Conservation (phyloP, 2,797 vertebrate genomes). For the Dicrostonyx torquatus region DNA sequence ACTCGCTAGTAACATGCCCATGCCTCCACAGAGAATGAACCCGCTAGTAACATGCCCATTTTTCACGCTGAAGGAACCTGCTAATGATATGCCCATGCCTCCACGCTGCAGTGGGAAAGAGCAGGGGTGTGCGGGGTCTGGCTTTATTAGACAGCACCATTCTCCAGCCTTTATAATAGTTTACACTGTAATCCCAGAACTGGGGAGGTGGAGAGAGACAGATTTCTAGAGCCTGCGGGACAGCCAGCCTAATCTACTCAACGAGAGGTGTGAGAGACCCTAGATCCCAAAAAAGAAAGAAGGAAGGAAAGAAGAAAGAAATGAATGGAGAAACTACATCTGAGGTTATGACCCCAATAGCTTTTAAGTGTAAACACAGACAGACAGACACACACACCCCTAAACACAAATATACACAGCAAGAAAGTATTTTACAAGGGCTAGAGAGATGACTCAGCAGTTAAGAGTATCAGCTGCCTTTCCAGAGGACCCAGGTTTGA, state of each 20-base stretch:
- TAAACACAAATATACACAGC: neutral
- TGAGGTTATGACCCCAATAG: neutral
- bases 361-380: neutral
- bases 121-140: constrained; percentile 8
- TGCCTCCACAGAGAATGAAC: neutral
- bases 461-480: neutral
- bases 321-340: neutral
- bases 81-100: too few species aligned
- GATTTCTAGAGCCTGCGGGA: neutral
- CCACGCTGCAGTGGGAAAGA: too few species aligned
- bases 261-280: neutral
- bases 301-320: rapidly evolving
- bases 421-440: neutral
- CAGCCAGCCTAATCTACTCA: neutral
- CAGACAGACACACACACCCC: neutral
- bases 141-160: constrained; percentile 70
- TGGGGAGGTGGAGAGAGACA: neutral
- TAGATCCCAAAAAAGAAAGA: neutral
- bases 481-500: neutral
- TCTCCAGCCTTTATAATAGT: constrained; percentile 66
- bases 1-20: constrained; percentile 36
- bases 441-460: neutral
- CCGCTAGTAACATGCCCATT: too few species aligned
- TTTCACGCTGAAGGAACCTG: too few species aligned
- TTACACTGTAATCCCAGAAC: neutral